These are phyloP conservation scores for Chrysocyon brachyurus DNA, from an alignment of 2,797 vertebrate species.

Conservation along the genomic window DNA sequence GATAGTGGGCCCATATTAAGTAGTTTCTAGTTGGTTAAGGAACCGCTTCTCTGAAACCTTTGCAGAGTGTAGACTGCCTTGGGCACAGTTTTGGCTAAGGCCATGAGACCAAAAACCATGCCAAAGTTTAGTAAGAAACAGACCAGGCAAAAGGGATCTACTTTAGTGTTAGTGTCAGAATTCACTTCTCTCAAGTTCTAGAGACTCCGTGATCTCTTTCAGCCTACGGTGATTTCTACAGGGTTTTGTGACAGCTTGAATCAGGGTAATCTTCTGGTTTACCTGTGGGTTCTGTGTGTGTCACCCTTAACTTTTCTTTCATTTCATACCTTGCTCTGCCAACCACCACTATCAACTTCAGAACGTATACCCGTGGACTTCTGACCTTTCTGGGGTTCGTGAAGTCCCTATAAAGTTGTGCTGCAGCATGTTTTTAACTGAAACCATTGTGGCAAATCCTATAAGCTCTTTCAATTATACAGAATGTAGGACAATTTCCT, in stretches of 20 bases:
- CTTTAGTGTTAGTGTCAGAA: not conserved
- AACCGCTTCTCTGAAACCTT: not conserved
- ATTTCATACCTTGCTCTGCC: not conserved
- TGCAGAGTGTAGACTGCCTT: not conserved
- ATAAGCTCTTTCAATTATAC: not conserved
- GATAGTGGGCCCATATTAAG: not conserved
- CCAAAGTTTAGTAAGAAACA: not conserved
- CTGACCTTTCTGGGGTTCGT: not conserved
- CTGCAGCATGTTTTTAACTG: conserved; percentile 5
- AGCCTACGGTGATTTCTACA: not conserved
- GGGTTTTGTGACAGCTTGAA: not conserved
- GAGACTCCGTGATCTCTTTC: not conserved
- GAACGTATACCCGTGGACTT: not conserved
- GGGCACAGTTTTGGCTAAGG: not conserved
- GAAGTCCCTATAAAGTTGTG: conserved; percentile 29
- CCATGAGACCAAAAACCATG: not conserved
- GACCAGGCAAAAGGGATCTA: not conserved
- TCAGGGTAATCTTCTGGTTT: not conserved
- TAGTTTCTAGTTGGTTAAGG: not conserved
- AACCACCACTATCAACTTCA: not conserved
- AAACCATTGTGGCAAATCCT: conserved; percentile 29
- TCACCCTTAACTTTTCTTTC: not conserved
- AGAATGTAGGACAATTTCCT: not conserved
- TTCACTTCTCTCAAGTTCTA: conserved; percentile 21
- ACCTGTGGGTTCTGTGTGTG: not conserved